Evolutionary conservation across 1,140 invertebrate genomes (phyloP).

Genomic region (Caenorhabditis inopinata): DNA sequence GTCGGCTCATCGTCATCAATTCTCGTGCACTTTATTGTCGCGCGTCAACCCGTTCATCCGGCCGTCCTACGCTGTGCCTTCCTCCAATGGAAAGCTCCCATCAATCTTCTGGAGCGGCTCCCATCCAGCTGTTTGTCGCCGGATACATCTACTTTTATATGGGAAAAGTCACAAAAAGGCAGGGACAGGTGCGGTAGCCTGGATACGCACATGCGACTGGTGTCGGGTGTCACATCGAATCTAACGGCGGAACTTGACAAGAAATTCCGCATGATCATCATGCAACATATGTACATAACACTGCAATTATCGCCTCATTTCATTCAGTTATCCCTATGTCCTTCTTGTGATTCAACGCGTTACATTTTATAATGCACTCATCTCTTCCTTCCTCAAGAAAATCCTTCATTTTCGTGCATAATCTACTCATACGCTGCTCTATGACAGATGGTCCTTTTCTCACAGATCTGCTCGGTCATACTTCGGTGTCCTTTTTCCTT

Average conservation of each 20-base stretch:
- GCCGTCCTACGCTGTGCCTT: background rate
- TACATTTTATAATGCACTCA: constrained; percentile 19
- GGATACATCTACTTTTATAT: background rate
- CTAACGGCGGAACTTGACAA: constrained; percentile 20
- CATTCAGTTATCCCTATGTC: background rate
- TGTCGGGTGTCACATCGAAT: background rate
- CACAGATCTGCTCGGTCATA: background rate
- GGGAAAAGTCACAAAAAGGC: background rate
- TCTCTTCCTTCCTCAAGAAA: background rate
- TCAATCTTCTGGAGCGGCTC: constrained; percentile 34
- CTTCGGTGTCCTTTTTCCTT: background rate
- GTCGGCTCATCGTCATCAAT: background rate
- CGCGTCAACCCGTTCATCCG: no score
- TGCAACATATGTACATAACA: constrained; percentile 14
- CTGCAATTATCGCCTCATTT: constrained; percentile 31
- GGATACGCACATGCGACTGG: background rate
- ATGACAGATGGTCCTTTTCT: constrained; percentile 27
- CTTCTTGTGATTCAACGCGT: background rate
- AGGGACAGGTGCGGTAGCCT: constrained; percentile 20
- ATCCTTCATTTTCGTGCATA: constrained; percentile 25
- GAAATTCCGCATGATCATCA: background rate
- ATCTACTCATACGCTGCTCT: background rate
- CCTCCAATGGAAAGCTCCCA: constrained; percentile 20
- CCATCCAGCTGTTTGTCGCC: constrained; percentile 14
- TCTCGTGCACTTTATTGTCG: constrained; percentile 8